phyloP scores from a whole-genome alignment of 2,797 vertebrate species.

The Enteromius unitaeniatus region DNA sequence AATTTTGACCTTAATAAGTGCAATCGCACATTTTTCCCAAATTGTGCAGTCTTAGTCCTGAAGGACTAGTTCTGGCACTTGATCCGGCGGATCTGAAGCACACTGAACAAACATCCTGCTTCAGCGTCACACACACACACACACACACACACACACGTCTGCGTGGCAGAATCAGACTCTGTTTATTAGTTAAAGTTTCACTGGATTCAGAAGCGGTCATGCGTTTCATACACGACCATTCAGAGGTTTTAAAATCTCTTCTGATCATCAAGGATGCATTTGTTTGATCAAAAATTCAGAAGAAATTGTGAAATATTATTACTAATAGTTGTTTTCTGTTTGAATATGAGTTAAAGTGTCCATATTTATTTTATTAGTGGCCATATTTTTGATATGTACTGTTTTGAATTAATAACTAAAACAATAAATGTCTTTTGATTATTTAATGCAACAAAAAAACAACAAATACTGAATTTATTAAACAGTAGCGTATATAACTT shows the following conservation, averaged over 20 bases:
- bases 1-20: no score
- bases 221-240: background rate
- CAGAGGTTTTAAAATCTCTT: background rate
- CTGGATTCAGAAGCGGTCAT: background rate
- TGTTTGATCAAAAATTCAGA: background rate
- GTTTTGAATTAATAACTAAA: no score
- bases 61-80: background rate
- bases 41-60: background rate
- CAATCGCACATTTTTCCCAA: no score
- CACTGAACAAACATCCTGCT: constrained; percentile 26
- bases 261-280: no score
- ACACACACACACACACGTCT: background rate
- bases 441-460: no score
- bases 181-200: background rate
- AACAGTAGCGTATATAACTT: no score
- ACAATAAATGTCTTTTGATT: no score
- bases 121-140: constrained; percentile 26
- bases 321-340: accelerated
- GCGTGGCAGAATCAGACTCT: background rate
- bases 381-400: no score
- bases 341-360: background rate
- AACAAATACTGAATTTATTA: no score
- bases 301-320: background rate
- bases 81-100: constrained; percentile 6
- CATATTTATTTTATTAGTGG: background rate